Percentiles rank a stretch among this genome's conserved stretches.
Evolutionary conservation across 2,113 vertebrate genomes (phyloP).

Genomic region (Hemicordylus capensis): DNA sequence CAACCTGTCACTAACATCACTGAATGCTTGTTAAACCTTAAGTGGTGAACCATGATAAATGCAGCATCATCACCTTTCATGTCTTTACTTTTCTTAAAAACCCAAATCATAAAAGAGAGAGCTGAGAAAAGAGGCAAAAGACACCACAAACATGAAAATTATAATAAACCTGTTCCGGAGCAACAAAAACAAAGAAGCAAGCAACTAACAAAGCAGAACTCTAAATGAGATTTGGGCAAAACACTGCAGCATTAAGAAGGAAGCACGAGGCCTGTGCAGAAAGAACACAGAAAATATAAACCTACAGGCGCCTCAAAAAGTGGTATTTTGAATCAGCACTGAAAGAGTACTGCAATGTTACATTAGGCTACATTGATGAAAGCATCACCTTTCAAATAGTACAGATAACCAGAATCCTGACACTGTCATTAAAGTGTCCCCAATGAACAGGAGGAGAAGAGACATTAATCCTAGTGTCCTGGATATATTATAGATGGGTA

Average conservation of each 20-base stretch:
- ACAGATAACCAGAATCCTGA: constrained; percentile 1
- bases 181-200: constrained; percentile 3
- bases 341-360: neutral
- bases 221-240: neutral
- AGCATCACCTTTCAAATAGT: neutral
- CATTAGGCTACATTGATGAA: neutral
- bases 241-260: neutral
- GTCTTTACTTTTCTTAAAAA: neutral
- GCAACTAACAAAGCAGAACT: too few species aligned
- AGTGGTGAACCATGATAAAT: constrained; percentile 10
- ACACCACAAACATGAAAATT: neutral
- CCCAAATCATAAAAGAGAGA: neutral
- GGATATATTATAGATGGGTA: constrained; percentile 30
- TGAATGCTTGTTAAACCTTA: constrained; percentile 49
- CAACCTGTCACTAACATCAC: constrained; percentile 37
- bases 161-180: fast-evolving
- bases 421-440: neutral
- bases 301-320: neutral
- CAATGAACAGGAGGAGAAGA: neutral
- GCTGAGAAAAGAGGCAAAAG: neutral
- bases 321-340: neutral
- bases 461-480: constrained; percentile 23
- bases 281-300: neutral
- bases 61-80: neutral
- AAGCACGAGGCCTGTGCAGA: neutral